These are phyloP conservation scores for Ctenomys sociabilis DNA, from an alignment of 2,113 vertebrate species.

Conservation along the genomic window DNA sequence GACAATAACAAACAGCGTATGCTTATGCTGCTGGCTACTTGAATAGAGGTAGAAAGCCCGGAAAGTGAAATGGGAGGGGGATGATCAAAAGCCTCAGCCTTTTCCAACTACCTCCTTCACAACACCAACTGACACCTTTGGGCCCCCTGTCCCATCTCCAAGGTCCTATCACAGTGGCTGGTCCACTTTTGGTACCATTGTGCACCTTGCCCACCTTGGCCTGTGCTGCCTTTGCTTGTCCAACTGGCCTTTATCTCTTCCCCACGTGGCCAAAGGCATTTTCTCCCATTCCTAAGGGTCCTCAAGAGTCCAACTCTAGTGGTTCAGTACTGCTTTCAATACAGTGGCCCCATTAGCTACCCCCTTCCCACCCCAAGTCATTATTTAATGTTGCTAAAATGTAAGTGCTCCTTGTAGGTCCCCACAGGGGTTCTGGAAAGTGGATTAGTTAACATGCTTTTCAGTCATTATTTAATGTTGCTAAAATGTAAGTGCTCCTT, in stretches of 20 bases:
- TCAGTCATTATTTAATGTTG: neutral
- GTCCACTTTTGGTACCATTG: neutral
- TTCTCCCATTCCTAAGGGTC: neutral
- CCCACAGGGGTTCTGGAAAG: neutral
- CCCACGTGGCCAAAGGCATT: neutral
- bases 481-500: neutral
- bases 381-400: neutral
- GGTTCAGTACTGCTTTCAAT: neutral
- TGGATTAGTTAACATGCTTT: constrained; percentile 18
- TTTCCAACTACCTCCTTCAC: neutral
- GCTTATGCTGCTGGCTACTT: neutral
- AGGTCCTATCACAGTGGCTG: neutral
- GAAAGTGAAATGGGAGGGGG: neutral
- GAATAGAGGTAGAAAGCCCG: constrained; percentile 68
- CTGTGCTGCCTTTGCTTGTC: neutral
- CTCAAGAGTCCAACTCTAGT: neutral
- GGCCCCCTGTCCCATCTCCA: too few relatives aligned
- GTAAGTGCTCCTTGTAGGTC: neutral
- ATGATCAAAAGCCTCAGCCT: neutral
- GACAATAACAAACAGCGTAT: neutral
- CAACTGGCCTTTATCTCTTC: neutral
- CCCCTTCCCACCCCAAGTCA: neutral
- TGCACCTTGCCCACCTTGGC: neutral
- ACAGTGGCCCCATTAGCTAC: neutral
- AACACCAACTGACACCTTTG: neutral